Evolutionary conservation across 2,797 vertebrate species (phyloP), one percentile per base, ranked within the genome.

Genomic region (Xenopus petersii): DNA sequence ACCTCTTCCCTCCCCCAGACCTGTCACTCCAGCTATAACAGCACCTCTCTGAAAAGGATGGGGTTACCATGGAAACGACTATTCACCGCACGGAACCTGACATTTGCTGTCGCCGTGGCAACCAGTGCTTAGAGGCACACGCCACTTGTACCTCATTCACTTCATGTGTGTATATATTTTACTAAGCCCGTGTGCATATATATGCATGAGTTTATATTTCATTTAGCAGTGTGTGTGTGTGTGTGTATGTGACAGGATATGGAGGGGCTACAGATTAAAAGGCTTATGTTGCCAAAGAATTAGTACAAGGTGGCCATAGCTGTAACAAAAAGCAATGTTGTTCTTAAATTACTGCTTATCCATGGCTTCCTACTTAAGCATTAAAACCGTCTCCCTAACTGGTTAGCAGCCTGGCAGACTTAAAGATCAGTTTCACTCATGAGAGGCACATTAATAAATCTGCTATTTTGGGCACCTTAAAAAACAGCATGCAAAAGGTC

Each of bases 61-160:
- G 80, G 58, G 88, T 93, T 81, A 79, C 82, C 89, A 87, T 89
- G 87, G 90, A 84, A 88, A 92, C 89, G 1, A 82, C 83, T 88
- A 86, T 90, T 90, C 87, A 87, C 89, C 85, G 86, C 88, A 86
- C 82, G 86, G 88, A 91, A 88, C 86, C 89, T 88, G 88, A 91
- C 89, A 92, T 90, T 91, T 90, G 86, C 86, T 82, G 89, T 90
- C 87, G 81, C 89, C 83, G 81, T 85, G 83, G 91, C 83, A 91
- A 92, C 87, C 73, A 83, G 88, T 85, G 89, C 88, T 87, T 83
- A 86, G 87, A 86, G 86, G 82, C 83, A 86, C 84, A 87, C 83
- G 86, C 84, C 86, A 81, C 48, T 79, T 79, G 76, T 69, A 74
- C 71, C 76, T 73, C 67, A 15, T 60, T 67, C 21, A 21, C 21